These are phyloP conservation scores for Andrena trimmerana DNA, from an alignment of 2,888 invertebrate species.

Conservation along the genomic window DNA sequence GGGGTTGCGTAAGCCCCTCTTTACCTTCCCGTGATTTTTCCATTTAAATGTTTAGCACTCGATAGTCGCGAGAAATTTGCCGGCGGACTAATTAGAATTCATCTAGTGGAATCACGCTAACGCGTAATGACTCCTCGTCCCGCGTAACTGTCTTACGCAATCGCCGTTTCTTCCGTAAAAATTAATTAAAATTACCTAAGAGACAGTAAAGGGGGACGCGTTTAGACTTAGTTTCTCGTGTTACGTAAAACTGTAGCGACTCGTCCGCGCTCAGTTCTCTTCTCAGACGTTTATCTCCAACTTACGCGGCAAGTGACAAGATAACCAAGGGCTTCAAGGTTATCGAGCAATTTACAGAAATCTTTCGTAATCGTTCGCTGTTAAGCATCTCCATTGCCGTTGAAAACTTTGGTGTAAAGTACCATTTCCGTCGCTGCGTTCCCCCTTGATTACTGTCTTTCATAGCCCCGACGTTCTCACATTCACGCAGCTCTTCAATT, in stretches of 20 bases:
- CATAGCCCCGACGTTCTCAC: neutral
- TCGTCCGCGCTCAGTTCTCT: neutral
- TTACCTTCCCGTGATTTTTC: neutral
- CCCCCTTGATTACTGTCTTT: neutral
- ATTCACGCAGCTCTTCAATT: neutral
- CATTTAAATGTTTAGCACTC: neutral
- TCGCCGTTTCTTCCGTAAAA: neutral
- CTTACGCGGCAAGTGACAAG: constrained; percentile 31
- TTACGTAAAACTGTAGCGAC: constrained; percentile 1
- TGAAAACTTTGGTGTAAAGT: neutral
- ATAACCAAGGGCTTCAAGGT: constrained; percentile 48
- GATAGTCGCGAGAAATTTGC: neutral
- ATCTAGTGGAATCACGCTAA: neutral
- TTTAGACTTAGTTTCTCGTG: neutral
- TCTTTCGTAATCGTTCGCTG: constrained; percentile 5
- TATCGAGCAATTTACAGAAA: constrained; percentile 53
- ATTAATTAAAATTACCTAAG: neutral
- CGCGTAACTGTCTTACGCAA: neutral
- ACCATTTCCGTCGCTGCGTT: neutral
- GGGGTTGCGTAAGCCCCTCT: neutral
- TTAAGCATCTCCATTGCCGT: neutral
- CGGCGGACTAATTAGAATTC: neutral
- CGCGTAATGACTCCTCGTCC: neutral
- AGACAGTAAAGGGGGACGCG: neutral
- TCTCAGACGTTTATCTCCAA: neutral